These are phyloP conservation scores for Plutomurus gul DNA, from an alignment of 1,140 invertebrate species.

Conservation along the genomic window DNA sequence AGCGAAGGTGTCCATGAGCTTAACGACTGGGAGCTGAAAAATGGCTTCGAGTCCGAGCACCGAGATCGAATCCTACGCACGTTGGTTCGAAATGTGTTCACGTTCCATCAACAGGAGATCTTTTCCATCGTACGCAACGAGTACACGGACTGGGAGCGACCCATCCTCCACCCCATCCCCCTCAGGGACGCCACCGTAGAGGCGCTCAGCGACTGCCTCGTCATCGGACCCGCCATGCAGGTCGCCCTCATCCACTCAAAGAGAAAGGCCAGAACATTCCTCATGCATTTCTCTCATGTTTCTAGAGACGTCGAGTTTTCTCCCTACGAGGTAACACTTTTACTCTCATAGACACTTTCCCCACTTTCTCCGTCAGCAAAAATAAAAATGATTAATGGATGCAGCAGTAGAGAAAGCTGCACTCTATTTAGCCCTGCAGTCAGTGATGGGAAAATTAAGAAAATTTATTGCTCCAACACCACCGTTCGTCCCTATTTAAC, in stretches of 20 bases:
- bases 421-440: no score
- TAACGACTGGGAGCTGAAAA: slow-evolving; percentile 73
- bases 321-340: slow-evolving; percentile 42
- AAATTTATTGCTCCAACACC: no score
- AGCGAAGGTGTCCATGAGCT: slow-evolving; percentile 78
- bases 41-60: slow-evolving; percentile 77
- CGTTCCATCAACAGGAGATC: slow-evolving; percentile 88
- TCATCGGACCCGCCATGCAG: slow-evolving; percentile 47
- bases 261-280: slow-evolving; percentile 41
- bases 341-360: neutral
- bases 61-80: slow-evolving; percentile 74
- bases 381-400: no score
- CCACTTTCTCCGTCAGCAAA: neutral
- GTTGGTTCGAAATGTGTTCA: slow-evolving; percentile 82
- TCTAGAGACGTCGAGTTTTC: slow-evolving; percentile 44
- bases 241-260: slow-evolving; percentile 48
- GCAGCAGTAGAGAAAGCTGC: no score
- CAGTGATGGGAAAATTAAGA: no score
- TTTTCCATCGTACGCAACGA: slow-evolving; percentile 87
- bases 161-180: slow-evolving; percentile 80
- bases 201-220: slow-evolving; percentile 72
- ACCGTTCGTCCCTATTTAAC: no score
- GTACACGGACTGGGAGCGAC: slow-evolving; percentile 90
- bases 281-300: slow-evolving; percentile 53
- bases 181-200: slow-evolving; percentile 84